These are phyloP conservation scores for Rotaria macrura DNA, from an alignment of 2,888 invertebrate species.

Conservation along the genomic window DNA sequence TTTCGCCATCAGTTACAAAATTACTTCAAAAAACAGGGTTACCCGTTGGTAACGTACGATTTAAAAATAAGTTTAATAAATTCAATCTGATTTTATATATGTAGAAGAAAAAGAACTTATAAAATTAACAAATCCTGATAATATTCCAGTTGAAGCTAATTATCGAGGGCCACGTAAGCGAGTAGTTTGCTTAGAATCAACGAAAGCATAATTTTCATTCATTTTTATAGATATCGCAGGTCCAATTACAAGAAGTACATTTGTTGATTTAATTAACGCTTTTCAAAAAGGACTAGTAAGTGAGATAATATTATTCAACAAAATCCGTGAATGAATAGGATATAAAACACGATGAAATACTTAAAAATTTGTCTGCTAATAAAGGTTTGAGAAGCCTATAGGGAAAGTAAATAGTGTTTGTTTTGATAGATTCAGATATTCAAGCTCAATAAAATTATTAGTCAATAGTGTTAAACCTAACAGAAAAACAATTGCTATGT, in stretches of 20 bases:
- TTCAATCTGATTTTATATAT: too few relatives aligned
- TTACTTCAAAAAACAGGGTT: neutral
- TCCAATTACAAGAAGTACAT: slow-evolving; percentile 69
- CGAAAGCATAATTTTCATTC: neutral
- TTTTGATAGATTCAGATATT: too few relatives aligned
- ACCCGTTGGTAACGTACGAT: neutral
- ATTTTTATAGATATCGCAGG: slow-evolving; percentile 54
- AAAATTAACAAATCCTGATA: slow-evolving; percentile 31
- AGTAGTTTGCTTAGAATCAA: neutral
- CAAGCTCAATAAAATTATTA: too few relatives aligned
- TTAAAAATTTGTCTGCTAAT: too few relatives aligned
- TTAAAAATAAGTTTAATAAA: neutral
- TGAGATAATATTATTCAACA: neutral
- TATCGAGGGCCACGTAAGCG: slow-evolving; percentile 64
- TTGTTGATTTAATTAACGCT: slow-evolving; percentile 71
- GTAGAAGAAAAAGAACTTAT: neutral
- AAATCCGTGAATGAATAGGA: neutral
- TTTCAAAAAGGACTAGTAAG: slow-evolving; percentile 56
- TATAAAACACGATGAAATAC: too few relatives aligned
- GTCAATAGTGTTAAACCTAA: too few relatives aligned
- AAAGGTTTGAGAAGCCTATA: too few relatives aligned
- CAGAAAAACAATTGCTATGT: too few relatives aligned
- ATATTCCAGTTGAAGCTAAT: slow-evolving; percentile 56
- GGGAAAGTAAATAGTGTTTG: too few relatives aligned
- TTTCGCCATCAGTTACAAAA: neutral